phyloP scores from a whole-genome alignment of 2,888 invertebrate species.

The Podabrus alpinus region DNA sequence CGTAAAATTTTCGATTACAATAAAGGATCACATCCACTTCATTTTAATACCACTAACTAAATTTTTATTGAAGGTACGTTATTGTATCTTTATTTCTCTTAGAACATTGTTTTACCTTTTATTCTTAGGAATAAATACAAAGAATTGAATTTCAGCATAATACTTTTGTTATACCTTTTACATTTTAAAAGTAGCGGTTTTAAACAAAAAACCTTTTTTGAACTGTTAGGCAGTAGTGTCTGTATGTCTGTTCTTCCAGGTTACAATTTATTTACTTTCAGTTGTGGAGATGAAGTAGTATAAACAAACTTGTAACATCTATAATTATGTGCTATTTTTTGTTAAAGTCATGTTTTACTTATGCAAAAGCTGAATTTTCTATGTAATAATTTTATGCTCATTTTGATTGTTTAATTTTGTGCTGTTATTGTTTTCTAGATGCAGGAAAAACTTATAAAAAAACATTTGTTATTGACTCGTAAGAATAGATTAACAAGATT shows the following conservation, averaged over 20 bases:
- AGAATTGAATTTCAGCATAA: not conserved
- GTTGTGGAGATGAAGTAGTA: too few species aligned
- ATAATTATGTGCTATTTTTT: too few species aligned
- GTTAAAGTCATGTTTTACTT: too few species aligned
- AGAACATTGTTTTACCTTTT: not conserved
- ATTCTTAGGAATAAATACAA: not conserved
- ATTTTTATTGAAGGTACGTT: not conserved
- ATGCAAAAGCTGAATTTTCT: too few species aligned
- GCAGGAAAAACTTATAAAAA: too few species aligned
- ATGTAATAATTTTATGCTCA: too few species aligned
- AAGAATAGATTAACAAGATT: too few species aligned
- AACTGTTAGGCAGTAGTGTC: not conserved
- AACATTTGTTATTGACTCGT: too few species aligned
- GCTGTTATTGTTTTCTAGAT: too few species aligned
- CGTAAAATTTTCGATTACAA: conserved; percentile 15
- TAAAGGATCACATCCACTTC: not conserved
- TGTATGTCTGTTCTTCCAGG: not conserved
- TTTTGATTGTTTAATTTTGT: too few species aligned
- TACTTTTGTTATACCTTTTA: not conserved
- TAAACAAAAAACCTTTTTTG: too few species aligned
- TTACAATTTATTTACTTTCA: not conserved
- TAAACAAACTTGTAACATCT: too few species aligned
- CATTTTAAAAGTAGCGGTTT: not conserved
- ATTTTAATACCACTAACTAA: not conserved
- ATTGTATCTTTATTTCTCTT: not conserved